phyloP scores from a whole-genome alignment of 53 echinoderm and acorn worm genomes.

The Antedon mediterranea region DNA sequence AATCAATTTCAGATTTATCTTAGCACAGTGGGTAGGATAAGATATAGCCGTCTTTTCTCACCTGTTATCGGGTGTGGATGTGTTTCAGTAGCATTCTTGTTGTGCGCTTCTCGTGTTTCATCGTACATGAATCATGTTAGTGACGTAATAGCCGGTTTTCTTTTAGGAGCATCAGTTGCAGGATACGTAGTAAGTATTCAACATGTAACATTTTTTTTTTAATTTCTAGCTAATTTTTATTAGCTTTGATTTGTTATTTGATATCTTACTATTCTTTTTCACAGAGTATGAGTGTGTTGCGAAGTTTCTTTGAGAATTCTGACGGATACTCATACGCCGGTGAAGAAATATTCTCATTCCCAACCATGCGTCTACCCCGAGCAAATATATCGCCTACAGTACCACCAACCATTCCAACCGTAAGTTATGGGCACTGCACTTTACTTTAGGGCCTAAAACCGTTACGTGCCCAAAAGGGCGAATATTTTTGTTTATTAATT shows the following conservation, averaged over 20 bases:
- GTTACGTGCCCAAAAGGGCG: too few species aligned
- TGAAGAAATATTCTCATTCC: background rate
- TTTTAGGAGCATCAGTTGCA: conserved; percentile 47
- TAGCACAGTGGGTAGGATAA: conserved; percentile 40
- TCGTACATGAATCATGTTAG: conserved; percentile 56
- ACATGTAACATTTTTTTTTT: too few species aligned
- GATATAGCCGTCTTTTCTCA: conserved; percentile 42
- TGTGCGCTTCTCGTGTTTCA: conserved; percentile 43
- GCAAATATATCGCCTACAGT: background rate
- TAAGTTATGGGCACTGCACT: too few species aligned
- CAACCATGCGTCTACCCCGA: background rate
- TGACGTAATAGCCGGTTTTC: conserved; percentile 62
- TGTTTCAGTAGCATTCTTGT: conserved; percentile 36
- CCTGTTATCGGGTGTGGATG: conserved; percentile 38
- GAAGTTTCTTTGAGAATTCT: background rate
- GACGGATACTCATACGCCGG: background rate
- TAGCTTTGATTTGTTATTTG: too few species aligned
- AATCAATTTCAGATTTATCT: conserved; percentile 55
- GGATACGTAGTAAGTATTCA: conserved; percentile 46
- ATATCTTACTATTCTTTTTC: too few species aligned
- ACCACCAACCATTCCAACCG: background rate
- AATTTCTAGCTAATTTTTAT: too few species aligned
- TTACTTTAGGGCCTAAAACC: too few species aligned
- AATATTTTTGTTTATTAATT: too few species aligned
- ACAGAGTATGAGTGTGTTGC: background rate